Base-by-base conservation (phyloP, 1,140 invertebrate species). In the Teleogryllus occipitalis region DNA sequence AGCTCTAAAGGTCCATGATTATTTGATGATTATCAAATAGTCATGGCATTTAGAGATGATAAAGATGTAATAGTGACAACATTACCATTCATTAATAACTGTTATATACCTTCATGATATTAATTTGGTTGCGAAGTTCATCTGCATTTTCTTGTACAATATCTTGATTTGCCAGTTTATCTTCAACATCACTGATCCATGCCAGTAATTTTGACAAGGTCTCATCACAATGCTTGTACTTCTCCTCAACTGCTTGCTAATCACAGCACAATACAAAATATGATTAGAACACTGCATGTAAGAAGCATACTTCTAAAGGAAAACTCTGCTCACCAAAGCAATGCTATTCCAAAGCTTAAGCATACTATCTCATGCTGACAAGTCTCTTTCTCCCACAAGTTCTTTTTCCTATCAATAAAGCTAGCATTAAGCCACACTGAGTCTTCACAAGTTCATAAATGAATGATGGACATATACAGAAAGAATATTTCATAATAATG, bases 201-300 rank as follows among this genome's bases (percentile, higher is more conserved):
- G 96, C 92, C 78, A 97, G 87, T 73, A 98, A 89, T 85, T 95
- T 95, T 65, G 91, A 91, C 73, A 97, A 87, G 75, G 91, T 93
- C 84, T 96, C 94, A 86, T 94, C 94, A 87, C 93, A 98, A 83
- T 94, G 90, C 86, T 92, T 95, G 89, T 97, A 98, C 85, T 97
- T 96, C 84, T 97, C 96, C 87, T 97, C 94, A 82, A 97, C 93
- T 83, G 95, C 95, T 94, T 96, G 94, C 96, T 97, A 89, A 65
- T 65, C 10, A 65, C 18, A 14, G 54, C 18, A 18, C 54, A 65
- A 65, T 65, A 3, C 54, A 65, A 65, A 65, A 65, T 18, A 65
- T 18, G 10, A 65, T 65, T 65, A 65, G 54, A 65, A 65, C 18
- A 14, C 10, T 65, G 54, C 10, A 65, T 14, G 2, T 65, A 65